phyloP scores from a whole-genome alignment of 2,113 vertebrate species.

The Pipa parva region DNA sequence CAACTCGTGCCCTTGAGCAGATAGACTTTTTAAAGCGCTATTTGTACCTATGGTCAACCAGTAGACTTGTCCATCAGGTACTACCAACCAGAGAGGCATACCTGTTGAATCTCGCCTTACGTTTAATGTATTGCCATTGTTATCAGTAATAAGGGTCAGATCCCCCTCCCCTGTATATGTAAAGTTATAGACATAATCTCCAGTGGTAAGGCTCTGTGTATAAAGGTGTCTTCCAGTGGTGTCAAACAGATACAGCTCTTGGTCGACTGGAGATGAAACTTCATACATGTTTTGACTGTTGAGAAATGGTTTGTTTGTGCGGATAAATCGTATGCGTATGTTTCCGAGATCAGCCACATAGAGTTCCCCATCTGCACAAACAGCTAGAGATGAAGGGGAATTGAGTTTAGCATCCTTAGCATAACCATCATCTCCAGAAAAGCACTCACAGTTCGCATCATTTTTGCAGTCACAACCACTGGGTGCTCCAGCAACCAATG shows the following conservation, averaged over 20 bases:
- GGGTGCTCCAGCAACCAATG: conserved; percentile 84
- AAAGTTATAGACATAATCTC: conserved; percentile 92
- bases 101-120: conserved; percentile 85
- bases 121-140: conserved; percentile 84
- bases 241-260: conserved; percentile 94
- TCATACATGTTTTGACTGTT: conserved; percentile 92
- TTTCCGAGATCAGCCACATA: conserved; percentile 92
- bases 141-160: conserved; percentile 82
- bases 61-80: conserved; percentile 88
- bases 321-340: conserved; percentile 87
- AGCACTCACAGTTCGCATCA: conserved; percentile 95
- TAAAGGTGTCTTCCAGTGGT: conserved; percentile 90
- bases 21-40: conserved; percentile 83
- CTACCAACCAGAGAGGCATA: conserved; percentile 90
- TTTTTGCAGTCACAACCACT: conserved; percentile 96
- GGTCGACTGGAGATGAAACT: conserved; percentile 88
- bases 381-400: conserved; percentile 82
- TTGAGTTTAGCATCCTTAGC: conserved; percentile 94
- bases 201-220: conserved; percentile 91
- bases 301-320: conserved; percentile 89
- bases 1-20: conserved; percentile 87
- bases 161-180: conserved; percentile 86
- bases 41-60: conserved; percentile 97
- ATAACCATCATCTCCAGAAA: conserved; percentile 91
- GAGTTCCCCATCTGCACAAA: conserved; percentile 88